Evolutionary conservation across 2,113 vertebrate genomes (phyloP).

Genomic region (Actenoides hombroni): DNA sequence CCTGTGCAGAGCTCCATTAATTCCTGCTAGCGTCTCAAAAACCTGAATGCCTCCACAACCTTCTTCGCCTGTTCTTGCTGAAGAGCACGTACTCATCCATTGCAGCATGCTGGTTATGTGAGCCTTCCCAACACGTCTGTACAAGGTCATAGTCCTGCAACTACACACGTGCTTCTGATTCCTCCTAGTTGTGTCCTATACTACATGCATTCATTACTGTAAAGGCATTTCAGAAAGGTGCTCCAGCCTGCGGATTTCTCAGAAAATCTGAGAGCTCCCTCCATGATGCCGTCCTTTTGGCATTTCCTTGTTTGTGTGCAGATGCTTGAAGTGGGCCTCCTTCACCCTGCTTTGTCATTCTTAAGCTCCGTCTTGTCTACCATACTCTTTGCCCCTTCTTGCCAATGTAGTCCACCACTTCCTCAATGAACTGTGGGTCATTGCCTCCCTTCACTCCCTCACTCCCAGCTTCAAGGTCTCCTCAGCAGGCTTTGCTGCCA

Average conservation of each 20-base stretch:
- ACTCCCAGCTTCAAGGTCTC: background rate
- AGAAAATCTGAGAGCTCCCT: background rate
- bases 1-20: background rate
- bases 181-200: background rate
- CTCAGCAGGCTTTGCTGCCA: background rate
- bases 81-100: background rate
- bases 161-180: background rate
- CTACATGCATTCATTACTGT: background rate
- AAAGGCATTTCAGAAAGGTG: background rate
- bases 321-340: background rate
- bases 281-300: background rate
- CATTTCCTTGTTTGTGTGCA: background rate
- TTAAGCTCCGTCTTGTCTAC: background rate
- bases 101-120: accelerated
- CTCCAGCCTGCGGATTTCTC: background rate
- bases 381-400: background rate
- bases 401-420: background rate
- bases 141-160: accelerated
- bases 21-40: background rate
- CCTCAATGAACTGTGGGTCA: background rate
- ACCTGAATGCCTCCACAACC: background rate
- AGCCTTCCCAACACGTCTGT: background rate
- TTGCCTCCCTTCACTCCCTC: background rate
- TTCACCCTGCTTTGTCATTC: background rate
- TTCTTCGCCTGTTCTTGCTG: background rate